Evolutionary conservation across 2,113 vertebrate genomes (phyloP).

Genomic region (Corydoras maculifer): DNA sequence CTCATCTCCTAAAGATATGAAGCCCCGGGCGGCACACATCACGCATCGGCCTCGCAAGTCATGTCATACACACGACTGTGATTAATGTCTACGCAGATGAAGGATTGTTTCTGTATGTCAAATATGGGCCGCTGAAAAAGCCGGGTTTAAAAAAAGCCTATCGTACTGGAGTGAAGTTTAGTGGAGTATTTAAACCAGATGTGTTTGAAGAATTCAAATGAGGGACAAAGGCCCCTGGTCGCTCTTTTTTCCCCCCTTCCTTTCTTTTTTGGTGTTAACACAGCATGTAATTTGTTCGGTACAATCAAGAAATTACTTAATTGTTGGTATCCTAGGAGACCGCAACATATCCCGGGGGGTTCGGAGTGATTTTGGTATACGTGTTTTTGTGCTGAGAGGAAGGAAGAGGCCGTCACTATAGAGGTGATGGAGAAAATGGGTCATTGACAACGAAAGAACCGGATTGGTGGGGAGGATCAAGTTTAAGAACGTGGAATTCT

Average conservation of each 20-base stretch:
- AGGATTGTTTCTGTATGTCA: slow-evolving; percentile 6
- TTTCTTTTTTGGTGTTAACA: neutral
- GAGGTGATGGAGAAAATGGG: too few relatives aligned
- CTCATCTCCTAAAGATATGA: slow-evolving; percentile 13
- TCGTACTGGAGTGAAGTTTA: too few relatives aligned
- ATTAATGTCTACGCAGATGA: slow-evolving; percentile 12
- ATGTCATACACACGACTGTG: slow-evolving; percentile 23
- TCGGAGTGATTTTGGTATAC: neutral
- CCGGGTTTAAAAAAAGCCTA: too few relatives aligned
- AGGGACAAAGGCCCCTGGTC: too few relatives aligned
- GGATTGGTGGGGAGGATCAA: too few relatives aligned
- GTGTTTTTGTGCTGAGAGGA: too few relatives aligned
- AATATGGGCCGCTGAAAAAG: too few relatives aligned
- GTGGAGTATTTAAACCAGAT: slow-evolving; percentile 59
- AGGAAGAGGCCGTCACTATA: too few relatives aligned
- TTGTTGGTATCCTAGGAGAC: slow-evolving; percentile 41
- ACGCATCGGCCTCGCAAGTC: slow-evolving; percentile 39
- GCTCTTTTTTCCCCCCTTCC: too few relatives aligned
- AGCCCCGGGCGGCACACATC: slow-evolving; percentile 14
- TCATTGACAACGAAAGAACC: too few relatives aligned
- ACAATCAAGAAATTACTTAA: slow-evolving; percentile 50
- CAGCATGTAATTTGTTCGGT: slow-evolving; percentile 41
- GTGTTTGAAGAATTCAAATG: slow-evolving; percentile 42
- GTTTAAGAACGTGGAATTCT: too few relatives aligned
- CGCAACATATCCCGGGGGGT: slow-evolving; percentile 38